Evolutionary conservation across 2,113 vertebrate species (phyloP), one percentile per base, ranked within the genome.

Genomic region (Toxostoma redivivum): DNA sequence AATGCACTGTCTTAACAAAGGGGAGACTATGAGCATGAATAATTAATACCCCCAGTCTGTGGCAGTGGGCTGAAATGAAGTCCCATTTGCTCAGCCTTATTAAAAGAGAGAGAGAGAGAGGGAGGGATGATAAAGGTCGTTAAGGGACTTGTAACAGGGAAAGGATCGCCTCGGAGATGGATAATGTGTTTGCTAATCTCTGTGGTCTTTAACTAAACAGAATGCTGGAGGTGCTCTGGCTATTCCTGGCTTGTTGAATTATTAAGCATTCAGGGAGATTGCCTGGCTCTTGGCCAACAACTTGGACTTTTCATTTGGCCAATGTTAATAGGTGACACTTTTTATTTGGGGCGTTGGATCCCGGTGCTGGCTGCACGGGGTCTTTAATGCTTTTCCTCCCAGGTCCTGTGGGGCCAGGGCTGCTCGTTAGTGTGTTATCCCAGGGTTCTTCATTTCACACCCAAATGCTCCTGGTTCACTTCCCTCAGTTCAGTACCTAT

Each of bases 81-180:
- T 98, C 98, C 98, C 98, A 97, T 98, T 98, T 98, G 98, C 97
- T 98, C 97, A 97, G 97, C 98, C 97, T 98, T 98, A 98, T 98
- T 98, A 98, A 98, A 98, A 98, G 98, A 97, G 97, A 95, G 96
- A 95, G 94, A 92, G 95, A 51, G 97, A 38, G 95, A 44, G 86
- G 88, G 95, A 80, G 96, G 87, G 94, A 70, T 93, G 90, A 96
- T 97, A 97, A 98, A 97, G 98, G 98, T 97, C 91, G 97, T 98
- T 98, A 96, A 97, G 98, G 98, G 98, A 98, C 97, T 97, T 97
- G 96, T 97, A 98, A 96, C 94, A 50, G 92, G 97, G 97, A 82
- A 94, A 94, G 97, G 95, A 94, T 96, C 45, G 83, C 97, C 97
- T 96, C 66, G 3, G 93, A 97, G 97, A 96, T 95, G 96, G 97